phyloP scores from a whole-genome alignment of 2,113 vertebrate genomes.

The Neomonachus schauinslandi region DNA sequence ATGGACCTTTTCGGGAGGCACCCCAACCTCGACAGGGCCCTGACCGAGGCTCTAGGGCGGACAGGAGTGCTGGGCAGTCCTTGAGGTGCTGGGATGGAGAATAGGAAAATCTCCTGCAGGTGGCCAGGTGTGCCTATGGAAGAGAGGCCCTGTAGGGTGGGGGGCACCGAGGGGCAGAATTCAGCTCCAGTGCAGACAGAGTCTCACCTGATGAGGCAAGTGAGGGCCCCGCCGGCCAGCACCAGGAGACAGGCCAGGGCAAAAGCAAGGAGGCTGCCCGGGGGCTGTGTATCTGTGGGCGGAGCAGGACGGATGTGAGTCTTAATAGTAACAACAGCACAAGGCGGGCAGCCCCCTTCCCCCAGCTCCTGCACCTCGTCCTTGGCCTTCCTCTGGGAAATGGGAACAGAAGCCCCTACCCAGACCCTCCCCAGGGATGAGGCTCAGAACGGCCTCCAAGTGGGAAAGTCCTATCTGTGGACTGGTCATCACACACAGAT shows the following conservation, averaged over 20 bases:
- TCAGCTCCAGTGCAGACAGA: neutral
- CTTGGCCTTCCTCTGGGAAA: neutral
- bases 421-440: neutral
- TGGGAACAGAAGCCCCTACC: too few species aligned
- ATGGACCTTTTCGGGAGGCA: neutral
- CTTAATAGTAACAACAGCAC: neutral
- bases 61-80: neutral
- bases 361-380: neutral
- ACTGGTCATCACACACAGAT: neutral
- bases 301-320: neutral
- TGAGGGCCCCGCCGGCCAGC: conserved; percentile 85
- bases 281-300: conserved; percentile 88
- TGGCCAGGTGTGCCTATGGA: neutral
- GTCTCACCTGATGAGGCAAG: conserved; percentile 90
- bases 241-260: conserved; percentile 84
- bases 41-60: neutral
- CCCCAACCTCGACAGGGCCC: too few species aligned
- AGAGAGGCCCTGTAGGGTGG: neutral
- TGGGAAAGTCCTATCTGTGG: neutral
- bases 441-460: neutral
- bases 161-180: neutral
- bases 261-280: conserved; percentile 85
- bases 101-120: neutral
- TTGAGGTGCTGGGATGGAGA: neutral
- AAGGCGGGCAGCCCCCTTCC: neutral